A percentile compares a stretch with the other conserved stretches of the same genome.
Conservation (phyloP, 2,888 invertebrate genomes). For the Hesperia comma region DNA sequence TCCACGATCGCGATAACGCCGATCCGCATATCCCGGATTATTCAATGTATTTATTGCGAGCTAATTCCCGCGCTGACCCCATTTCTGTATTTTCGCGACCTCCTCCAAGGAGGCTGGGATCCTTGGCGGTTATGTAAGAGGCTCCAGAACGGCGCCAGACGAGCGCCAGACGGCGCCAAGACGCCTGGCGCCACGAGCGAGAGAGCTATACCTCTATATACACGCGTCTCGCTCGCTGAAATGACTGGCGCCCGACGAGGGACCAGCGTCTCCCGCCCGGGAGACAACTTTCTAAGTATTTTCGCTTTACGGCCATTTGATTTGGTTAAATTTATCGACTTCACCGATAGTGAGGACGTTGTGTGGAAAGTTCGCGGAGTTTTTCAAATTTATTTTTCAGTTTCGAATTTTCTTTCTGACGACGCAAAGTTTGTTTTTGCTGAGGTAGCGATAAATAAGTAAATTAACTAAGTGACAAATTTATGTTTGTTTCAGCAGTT, state of each 20-base stretch:
- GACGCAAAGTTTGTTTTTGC: not conserved
- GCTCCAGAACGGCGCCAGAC: constrained; percentile 71
- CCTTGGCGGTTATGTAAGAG: constrained; percentile 66
- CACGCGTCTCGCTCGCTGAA: constrained; percentile 19
- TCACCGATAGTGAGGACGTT: constrained; percentile 20
- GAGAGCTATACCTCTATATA: constrained; percentile 14
- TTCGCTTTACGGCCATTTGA: constrained; percentile 37
- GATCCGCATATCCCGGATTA: not conserved
- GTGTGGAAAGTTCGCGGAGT: constrained; percentile 7
- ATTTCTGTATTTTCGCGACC: constrained; percentile 28
- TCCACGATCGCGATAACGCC: not conserved
- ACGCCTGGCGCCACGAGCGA: constrained; percentile 76
- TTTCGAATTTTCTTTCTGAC: not conserved
- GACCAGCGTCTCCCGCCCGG: constrained; percentile 27
- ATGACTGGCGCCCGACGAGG: constrained; percentile 34
- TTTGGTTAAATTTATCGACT: constrained; percentile 35
- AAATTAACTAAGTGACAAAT: not conserved
- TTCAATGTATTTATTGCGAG: constrained; percentile 20
- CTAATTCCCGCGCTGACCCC: constrained; percentile 22
- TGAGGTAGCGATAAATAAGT: not conserved
- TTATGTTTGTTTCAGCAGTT: too few relatives aligned
- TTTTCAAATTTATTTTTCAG: constrained; percentile 28
- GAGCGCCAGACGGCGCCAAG: constrained; percentile 77
- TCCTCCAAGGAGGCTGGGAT: constrained; percentile 26
- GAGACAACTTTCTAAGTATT: constrained; percentile 32